Base-by-base conservation (phyloP, 2,888 invertebrate species). In the Sesia apiformis region DNA sequence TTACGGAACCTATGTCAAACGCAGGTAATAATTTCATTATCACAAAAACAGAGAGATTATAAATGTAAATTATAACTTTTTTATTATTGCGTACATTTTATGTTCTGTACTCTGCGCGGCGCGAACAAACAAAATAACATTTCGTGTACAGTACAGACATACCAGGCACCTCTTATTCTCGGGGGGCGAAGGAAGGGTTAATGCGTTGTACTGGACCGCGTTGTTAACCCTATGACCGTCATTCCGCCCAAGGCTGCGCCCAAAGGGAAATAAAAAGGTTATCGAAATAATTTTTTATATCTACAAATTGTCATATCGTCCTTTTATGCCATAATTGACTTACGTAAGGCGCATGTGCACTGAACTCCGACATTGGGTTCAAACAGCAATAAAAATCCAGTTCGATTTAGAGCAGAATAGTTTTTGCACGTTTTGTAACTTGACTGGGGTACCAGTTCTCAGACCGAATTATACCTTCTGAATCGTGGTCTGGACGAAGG, bases 241-340 rank as follows among this genome's bases (percentile, higher is more conserved):
- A 76, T 78, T 76, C 60, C 58, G 62, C 68, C 70, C 69, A 66
- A 70, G 72, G 72, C 70, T 66, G 61, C 58, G 64, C 60, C 71
- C 65, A 62, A 64, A 63, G 63, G 67, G 75, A 76, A 72, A 77
- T 74, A 74, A 78, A 78, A 78, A 71, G 74, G 74, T 70, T 74
- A 75, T 76, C 67, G 70, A 74, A 77, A 76, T 77, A 78, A 72
- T 74, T 76, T 79, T 75, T 74, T 74, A 73, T 78, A 72, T 69
- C 62, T 65, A 54, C 65, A 70, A 71, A 76, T 76, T 72, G 69
- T 74, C 70, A 67, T 67, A 65, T 67, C 62, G 61, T 62, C 38
- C 38, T 50, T 52, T 52, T 39, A 40, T n/a, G 39, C n/a, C 40
- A 23, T 23, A 23, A 23, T 23, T 23, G 23, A 23, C 23, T 23